phyloP scores from a whole-genome alignment of 2,888 invertebrate species.

The Acanthococcus lagerstroemiae region DNA sequence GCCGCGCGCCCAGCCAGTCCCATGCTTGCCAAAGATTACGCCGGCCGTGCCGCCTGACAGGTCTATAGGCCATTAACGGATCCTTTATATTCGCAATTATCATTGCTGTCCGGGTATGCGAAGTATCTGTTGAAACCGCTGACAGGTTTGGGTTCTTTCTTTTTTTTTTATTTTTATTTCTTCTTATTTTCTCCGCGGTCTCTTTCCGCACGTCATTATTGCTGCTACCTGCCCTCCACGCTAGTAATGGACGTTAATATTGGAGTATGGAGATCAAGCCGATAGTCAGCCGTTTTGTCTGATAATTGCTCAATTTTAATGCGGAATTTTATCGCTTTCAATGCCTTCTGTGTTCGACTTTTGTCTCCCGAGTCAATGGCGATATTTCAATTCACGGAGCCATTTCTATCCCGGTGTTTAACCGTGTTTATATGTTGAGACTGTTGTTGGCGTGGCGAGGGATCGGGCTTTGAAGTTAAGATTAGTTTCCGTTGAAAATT shows the following conservation, averaged over 20 bases:
- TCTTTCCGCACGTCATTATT: not conserved
- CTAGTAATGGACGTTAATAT: not conserved
- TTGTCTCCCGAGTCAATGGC: no score
- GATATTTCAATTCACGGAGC: no score
- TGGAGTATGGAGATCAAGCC: not conserved
- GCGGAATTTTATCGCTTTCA: no score
- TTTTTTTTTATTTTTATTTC: not conserved
- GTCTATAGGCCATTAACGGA: constrained; percentile 23
- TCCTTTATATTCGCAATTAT: constrained; percentile 20
- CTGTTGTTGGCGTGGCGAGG: no score
- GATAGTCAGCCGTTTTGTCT: not conserved
- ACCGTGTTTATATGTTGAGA: no score
- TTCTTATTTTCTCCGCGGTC: not conserved
- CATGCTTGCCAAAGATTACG: constrained; percentile 5
- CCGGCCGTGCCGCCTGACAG: not conserved
- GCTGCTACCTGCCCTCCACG: not conserved
- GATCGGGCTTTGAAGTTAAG: no score
- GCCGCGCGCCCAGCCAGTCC: not conserved
- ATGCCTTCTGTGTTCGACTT: no score
- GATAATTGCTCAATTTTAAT: not conserved
- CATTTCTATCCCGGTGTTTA: no score
- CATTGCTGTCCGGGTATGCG: constrained; percentile 6
- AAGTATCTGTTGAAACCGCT: constrained; percentile 17
- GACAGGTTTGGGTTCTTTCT: constrained; percentile 12
- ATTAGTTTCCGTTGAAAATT: no score